Conservation (phyloP, 2,888 invertebrate genomes). For the Sphecodes monilicornis region DNA sequence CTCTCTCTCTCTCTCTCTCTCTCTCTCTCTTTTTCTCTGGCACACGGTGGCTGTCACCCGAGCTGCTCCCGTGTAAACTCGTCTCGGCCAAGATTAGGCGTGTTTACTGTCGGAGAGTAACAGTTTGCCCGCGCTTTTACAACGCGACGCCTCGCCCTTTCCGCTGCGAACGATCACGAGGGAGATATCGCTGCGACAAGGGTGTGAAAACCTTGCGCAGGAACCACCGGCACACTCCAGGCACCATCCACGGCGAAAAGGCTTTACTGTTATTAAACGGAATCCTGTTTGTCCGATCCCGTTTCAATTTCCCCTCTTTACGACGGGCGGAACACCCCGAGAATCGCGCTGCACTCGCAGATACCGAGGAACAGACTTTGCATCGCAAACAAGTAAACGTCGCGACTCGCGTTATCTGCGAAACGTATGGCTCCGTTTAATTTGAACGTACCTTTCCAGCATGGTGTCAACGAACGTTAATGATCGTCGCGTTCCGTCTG, state of each 20-base stretch:
- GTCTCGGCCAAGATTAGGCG: constrained; percentile 60
- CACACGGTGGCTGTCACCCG: constrained; percentile 7
- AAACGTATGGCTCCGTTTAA: background rate
- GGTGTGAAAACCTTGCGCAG: constrained; percentile 19
- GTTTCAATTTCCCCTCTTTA: constrained; percentile 24
- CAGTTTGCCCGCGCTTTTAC: constrained; percentile 48
- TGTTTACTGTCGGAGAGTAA: constrained; percentile 59
- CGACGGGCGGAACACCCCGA: background rate
- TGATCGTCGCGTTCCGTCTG: background rate
- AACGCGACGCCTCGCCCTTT: constrained; percentile 30
- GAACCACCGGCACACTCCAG: constrained; percentile 14
- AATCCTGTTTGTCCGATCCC: constrained; percentile 40
- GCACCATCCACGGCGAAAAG: constrained; percentile 4
- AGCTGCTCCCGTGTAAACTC: constrained; percentile 53
- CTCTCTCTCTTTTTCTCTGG: background rate
- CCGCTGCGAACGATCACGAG: constrained; percentile 40
- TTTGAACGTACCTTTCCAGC: background rate
- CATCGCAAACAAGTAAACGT: background rate
- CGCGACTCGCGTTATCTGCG: background rate
- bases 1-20: too few species aligned
- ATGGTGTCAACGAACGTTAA: background rate
- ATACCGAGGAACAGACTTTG: background rate
- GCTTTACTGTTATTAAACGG: constrained; percentile 30
- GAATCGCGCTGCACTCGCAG: background rate
- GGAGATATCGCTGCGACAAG: constrained; percentile 54